phyloP scores from a whole-genome alignment of 1,140 invertebrate genomes.

The Belonocnema kinseyi region DNA sequence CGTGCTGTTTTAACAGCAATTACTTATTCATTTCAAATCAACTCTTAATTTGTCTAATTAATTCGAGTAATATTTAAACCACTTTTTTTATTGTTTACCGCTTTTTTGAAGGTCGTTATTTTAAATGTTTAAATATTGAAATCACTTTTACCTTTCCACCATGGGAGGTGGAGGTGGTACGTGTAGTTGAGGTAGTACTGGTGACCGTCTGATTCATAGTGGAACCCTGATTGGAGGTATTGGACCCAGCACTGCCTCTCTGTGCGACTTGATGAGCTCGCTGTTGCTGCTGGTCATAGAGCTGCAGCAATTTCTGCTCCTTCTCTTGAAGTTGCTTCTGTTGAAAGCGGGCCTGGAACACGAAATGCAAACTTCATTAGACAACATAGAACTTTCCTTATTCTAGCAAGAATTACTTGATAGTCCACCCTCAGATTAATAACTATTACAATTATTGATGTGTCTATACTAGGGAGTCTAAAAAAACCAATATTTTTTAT shows the following conservation, averaged over 20 bases:
- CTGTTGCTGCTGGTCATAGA: conserved; percentile 84
- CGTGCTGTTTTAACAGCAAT: too few relatives aligned
- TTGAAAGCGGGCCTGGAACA: conserved; percentile 82
- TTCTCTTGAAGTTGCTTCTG: conserved; percentile 84
- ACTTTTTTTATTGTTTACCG: too few relatives aligned
- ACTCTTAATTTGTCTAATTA: too few relatives aligned
- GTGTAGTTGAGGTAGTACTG: conserved; percentile 54
- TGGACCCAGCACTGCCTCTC: conserved; percentile 78
- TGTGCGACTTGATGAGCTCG: conserved; percentile 80
- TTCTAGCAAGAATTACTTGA: too few relatives aligned
- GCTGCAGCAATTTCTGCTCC: conserved; percentile 82
- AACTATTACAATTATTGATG: too few relatives aligned
- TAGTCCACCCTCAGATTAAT: too few relatives aligned
- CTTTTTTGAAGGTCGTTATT: too few relatives aligned
- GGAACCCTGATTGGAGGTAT: conserved; percentile 63
- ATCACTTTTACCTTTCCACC: conserved; percentile 60
- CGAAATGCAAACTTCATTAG: conserved; percentile 48
- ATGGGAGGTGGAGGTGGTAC: conserved; percentile 59
- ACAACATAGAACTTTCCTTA: background rate
- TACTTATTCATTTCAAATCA: too few relatives aligned
- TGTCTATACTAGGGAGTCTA: too few relatives aligned
- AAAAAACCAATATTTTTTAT: too few relatives aligned
- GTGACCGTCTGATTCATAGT: conserved; percentile 57
- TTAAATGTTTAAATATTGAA: background rate
- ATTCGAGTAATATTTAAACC: too few relatives aligned